A percentile compares a stretch with the other conserved stretches of the same genome.
These are phyloP conservation scores for Xestoiulus laeticollis DNA, from an alignment of 2,888 invertebrate genomes.

Conservation along the genomic window DNA sequence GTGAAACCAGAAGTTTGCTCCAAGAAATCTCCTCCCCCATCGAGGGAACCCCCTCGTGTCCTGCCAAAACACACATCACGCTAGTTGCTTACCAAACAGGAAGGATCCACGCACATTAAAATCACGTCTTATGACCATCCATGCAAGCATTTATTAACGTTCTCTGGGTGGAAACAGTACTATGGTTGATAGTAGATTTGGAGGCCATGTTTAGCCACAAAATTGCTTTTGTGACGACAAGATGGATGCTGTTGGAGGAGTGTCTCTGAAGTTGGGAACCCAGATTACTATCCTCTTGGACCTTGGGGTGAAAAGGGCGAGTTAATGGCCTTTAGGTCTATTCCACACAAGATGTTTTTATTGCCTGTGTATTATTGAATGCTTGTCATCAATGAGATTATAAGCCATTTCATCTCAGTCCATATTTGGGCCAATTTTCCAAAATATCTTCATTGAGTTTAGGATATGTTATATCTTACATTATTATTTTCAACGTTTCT, in stretches of 20 bases:
- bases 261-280: not conserved
- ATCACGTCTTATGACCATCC: not conserved
- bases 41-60: conserved; percentile 8
- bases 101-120: conserved; percentile 34
- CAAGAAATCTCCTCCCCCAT: not conserved
- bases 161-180: not conserved
- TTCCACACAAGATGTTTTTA: conserved; percentile 10
- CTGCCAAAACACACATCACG: conserved; percentile 15
- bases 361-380: not conserved
- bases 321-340: not conserved
- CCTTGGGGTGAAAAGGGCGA: not conserved
- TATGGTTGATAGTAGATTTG: conserved; percentile 3
- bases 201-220: not conserved
- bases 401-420: not conserved
- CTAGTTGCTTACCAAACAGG: conserved; percentile 37
- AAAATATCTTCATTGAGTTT: not conserved
- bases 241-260: not conserved
- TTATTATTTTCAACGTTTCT: not conserved
- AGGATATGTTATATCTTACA: too few species aligned
- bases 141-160: conserved; percentile 1
- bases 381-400: not conserved
- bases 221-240: conserved; percentile 7
- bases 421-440: not conserved
- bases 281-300: not conserved
- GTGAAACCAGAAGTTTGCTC: not conserved